Evolutionary conservation across 2,888 invertebrate species (phyloP), one percentile per base, ranked within the genome.

Genomic region (Leptinotarsa tumamoca): DNA sequence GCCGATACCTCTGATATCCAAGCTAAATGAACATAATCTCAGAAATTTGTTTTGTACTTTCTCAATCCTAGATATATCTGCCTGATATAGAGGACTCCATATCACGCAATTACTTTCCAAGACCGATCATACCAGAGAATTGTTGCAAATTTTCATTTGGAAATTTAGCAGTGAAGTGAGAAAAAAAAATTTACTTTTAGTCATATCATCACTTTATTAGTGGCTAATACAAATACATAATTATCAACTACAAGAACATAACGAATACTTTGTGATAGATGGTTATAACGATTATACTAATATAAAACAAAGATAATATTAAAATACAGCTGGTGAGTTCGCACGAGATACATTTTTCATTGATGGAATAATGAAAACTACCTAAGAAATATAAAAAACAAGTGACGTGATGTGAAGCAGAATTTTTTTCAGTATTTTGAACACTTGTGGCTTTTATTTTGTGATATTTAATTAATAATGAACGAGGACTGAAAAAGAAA

Each of bases 221-320:
- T 63, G 17, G 63, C 43, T 15, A 63, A 33, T 63, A 33, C 63
- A 63, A 58, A 23, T 58, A 27, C 58, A 58, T 58, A 23, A 58
- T 58, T 58, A 58, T 63, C 15, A n/a, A n/a, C 63, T 63, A 63
- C 43, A 63, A 63, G 63, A 63, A 63, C 33, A 63, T 63, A 63
- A 63, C n/a, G 4, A 15, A 63, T n/a, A 63, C 33, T 63, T 43
- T 43, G 27, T 63, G 33, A 63, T 18, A 63, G 43, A 63, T 63
- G 43, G 43, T 63, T 63, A 63, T n/a, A 63, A 63, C 43, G 33
- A 63, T 43, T 27, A 43, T 63, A 63, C 63, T 63, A 63, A 63
- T n/a, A 43, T 10, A 33, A 18, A 63, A 63, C 63, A 18, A 33
- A 63, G 10, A 43, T 33, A 63, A n/a, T 63, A 13, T n/a, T 21